Base-by-base conservation (phyloP, 2,113 vertebrate species). In the Rallus limicola region DNA sequence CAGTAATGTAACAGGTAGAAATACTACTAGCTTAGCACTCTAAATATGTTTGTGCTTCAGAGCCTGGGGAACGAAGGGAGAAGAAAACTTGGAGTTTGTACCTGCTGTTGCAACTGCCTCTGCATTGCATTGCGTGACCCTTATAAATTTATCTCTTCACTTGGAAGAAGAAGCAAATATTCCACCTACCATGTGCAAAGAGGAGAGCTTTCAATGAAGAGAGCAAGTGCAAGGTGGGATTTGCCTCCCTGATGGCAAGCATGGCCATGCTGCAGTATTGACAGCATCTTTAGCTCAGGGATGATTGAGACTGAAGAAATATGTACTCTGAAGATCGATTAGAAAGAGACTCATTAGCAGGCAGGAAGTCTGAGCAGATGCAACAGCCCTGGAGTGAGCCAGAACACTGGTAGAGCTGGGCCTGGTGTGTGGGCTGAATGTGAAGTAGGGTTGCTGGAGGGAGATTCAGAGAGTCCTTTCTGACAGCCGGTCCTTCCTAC, bases 391-490 rank as follows among this genome's bases (percentile, higher is more conserved):
- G 78, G 83, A 96, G 88, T 68, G 90, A 97, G 78, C 91, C 86
- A 95, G 94, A 96, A 91, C 79, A 29, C 65, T 92, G 86, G 59
- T 87, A 50, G 82, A 93, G 93, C 90, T 81, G 88, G 83, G 86
- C 81, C 74, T 86, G 75, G 50, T 86, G 82, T 75, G 95, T 93
- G 91, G 76, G 71, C 62, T 94, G 94, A 93, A 97, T 68, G 87
- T 92, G 91, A 96, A 94, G 90, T 48, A 83, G 71, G 81, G 93
- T 89, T 97, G 86, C 88, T 92, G 82, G 56, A 89, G 80, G 88
- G 86, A 95, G 72, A 64, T 96, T 95, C 90, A 95, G 70, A 87
- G 79, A 95, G 86, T 97, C 95, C 91, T 92, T 93, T 96, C 89
- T 90, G 91, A 90, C 95, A 94, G 96, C 88, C 3, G 24, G 86